Base-by-base conservation (phyloP, 2,888 invertebrate genomes). In the Brenthis daphne region DNA sequence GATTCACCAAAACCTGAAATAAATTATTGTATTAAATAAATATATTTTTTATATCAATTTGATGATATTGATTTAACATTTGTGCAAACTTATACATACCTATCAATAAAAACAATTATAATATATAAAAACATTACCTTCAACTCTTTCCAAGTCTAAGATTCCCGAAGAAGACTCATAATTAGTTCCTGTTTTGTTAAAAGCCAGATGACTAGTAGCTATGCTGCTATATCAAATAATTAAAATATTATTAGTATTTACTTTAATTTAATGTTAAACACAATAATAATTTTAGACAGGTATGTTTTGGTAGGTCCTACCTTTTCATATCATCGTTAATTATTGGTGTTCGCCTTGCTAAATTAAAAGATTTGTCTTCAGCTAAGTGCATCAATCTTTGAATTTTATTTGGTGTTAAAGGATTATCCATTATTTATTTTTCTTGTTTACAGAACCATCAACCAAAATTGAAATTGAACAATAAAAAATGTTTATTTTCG, bases 101-200 rank as follows among this genome's bases (percentile, higher is more conserved):
- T 13, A 16, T 33, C 16, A 16, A 55, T 20, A 68, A 20, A 20
- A 20, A 20, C 20, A 20, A 20, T 24, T 37, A 55, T 47, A 55
- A 54, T 43, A 6, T 54, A 6, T 43, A 60, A 58, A 24, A 66
- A 56, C 50, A 69, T 70, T 83, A 92, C 92, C 90, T 85, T 89
- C 87, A 51, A 90, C 74, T 73, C 79, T 77, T 55, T 92, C 90
- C 69, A 92, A 77, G 76, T 92, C 92, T 70, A 92, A 75, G 67
- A 92, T 87, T 6, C 92, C 90, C 48, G 91, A 91, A 70, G 92
- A 92, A 33, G 85, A 85, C 73, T 90, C 90, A 72, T 79, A 79
- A 65, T 74, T 74, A 8, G 74, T 74, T 65, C 76, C 76, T 69
- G 80, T 79, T 76, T 80, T 80, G 54, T 79, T 81, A 48, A 75